Conservation (phyloP, 2,113 vertebrate species). For the Mixornis gularis region DNA sequence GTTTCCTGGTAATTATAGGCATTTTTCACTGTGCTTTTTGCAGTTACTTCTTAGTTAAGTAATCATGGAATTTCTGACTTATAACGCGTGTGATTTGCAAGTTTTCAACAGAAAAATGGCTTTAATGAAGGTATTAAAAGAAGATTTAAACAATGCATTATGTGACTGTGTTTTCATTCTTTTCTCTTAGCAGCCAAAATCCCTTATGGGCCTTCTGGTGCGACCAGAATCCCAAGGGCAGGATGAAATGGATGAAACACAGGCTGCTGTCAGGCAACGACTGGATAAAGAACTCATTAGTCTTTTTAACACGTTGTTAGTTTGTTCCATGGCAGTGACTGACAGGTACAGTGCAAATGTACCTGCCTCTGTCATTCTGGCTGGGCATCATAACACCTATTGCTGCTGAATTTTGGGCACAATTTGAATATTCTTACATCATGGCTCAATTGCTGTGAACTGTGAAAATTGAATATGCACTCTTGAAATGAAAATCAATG, state of each 20-base stretch:
- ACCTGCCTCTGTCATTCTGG: background rate
- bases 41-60: background rate
- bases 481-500: background rate
- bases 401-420: background rate
- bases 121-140: background rate
- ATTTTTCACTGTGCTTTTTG: background rate
- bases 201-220: conserved; percentile 81
- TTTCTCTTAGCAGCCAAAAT: conserved; percentile 74
- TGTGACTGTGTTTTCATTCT: conserved; percentile 4
- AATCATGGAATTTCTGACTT: background rate
- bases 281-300: conserved; percentile 85
- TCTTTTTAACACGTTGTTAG: conserved; percentile 82
- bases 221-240: conserved; percentile 67
- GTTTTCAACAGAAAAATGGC: background rate
- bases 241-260: conserved; percentile 70
- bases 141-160: background rate
- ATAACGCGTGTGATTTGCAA: background rate
- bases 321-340: conserved; percentile 67
- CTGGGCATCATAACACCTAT: background rate
- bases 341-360: conserved; percentile 79
- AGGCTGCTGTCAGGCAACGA: conserved; percentile 78
- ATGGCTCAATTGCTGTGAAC: background rate
- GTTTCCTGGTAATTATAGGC: background rate
- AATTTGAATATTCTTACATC: background rate
- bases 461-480: background rate